phyloP scores from a whole-genome alignment of 2,797 vertebrate species.

The Takifugu rubripes region DNA sequence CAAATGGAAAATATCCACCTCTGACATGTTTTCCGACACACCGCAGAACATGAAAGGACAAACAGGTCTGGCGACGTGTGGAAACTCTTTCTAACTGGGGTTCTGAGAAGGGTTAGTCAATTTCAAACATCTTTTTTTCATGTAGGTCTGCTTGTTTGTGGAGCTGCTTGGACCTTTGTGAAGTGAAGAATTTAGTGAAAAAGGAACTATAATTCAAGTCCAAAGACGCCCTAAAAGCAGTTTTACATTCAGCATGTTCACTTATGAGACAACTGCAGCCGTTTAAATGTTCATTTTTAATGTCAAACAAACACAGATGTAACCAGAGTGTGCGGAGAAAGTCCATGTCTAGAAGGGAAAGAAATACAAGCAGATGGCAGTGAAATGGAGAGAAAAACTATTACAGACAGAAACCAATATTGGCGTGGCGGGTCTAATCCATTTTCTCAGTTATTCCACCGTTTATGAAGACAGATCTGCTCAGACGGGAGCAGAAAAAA shows the following conservation, averaged over 20 bases:
- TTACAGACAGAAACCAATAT: constrained; percentile 8
- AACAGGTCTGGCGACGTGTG: constrained; percentile 21
- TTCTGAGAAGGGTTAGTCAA: constrained; percentile 26
- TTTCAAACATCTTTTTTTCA: neutral
- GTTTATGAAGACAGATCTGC: constrained; percentile 19
- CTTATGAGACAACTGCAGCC: too few species aligned
- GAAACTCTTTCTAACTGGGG: constrained; percentile 16
- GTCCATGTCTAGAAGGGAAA: too few species aligned
- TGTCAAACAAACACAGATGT: too few species aligned
- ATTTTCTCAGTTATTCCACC: constrained; percentile 14
- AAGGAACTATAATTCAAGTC: too few species aligned
- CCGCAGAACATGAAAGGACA: constrained; percentile 28
- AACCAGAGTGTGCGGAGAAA: too few species aligned
- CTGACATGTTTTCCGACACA: constrained; percentile 32
- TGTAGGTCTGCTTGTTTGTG: neutral
- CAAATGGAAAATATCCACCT: constrained; percentile 38
- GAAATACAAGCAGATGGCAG: too few species aligned
- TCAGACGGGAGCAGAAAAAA: constrained; percentile 1
- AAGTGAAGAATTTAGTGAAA: too few species aligned
- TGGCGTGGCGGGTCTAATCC: constrained; percentile 9
- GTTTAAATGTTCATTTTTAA: too few species aligned
- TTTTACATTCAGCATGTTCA: too few species aligned
- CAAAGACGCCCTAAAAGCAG: too few species aligned
- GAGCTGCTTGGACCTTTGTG: too few species aligned
- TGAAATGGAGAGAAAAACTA: neutral